Base-by-base conservation (phyloP, 2,888 invertebrate species). In the Julus scanicus region DNA sequence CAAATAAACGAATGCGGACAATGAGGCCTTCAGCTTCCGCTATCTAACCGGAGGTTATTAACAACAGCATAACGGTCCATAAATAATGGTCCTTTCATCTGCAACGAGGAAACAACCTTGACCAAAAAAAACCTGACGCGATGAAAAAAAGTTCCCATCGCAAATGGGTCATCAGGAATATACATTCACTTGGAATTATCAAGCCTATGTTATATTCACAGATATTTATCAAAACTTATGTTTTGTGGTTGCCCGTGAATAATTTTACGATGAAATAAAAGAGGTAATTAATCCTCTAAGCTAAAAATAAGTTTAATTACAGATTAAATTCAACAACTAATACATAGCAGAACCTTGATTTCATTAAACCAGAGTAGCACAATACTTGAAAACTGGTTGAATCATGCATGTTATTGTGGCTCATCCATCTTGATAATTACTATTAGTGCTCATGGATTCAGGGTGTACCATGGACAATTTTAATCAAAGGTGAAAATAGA, bases 31-130 rank as follows among this genome's bases (percentile, higher is more conserved):
- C 71, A 71, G n/a, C 29, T 29, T 71, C 53, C 71, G 29, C 71
- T 71, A 71, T 71, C 71, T 71, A 71, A 29, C 71, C 71, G 71
- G 71, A 71, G 71, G 71, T 71, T 71, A 71, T 29, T 29, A 71
- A 13, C 71, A 29, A 71, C 71, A 71, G n/a, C 20, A 20, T 20
- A 63, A 20, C 63, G 63, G 63, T 20, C 63, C 63, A 63, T 63
- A 63, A 63, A 63, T 63, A 63, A 63, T 20, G 63, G 63, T 20
- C 63, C 63, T 63, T 63, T 63, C 63, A 63, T 63, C 63, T 63
- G 63, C 63, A 63, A 63, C 20, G 20, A 63, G 63, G 63, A 63
- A 63, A 20, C n/a, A 63, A 63, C 63, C 63, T 63, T 63, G 63
- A 63, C 63, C 63, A 63, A 63, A 63, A 63, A n/a, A 20, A n/a